Evolutionary conservation across 2,797 vertebrate genomes (phyloP).

Genomic region (Chromobotia macracanthus): DNA sequence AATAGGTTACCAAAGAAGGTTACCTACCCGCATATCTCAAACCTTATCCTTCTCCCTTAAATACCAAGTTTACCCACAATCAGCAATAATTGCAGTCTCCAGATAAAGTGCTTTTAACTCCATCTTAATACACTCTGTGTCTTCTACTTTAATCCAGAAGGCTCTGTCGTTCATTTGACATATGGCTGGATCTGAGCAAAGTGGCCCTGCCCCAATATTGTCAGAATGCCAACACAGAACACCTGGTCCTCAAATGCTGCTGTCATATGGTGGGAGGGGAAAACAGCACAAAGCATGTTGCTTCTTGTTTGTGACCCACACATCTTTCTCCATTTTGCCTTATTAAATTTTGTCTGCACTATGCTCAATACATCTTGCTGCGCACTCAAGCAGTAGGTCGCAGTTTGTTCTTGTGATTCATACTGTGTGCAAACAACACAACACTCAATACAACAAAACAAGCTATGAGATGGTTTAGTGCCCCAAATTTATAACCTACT

Average conservation of each 20-base stretch:
- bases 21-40: neutral
- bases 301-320: slow-evolving; percentile 54
- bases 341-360: slow-evolving; percentile 66
- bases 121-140: neutral
- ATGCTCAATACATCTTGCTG: slow-evolving; percentile 17
- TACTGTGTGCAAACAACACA: slow-evolving; percentile 3
- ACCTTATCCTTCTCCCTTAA: neutral
- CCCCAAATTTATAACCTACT: neutral
- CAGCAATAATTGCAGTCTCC: slow-evolving; percentile 3
- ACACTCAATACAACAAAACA: neutral
- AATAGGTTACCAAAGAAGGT: too few relatives aligned
- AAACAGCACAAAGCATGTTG: slow-evolving; percentile 2
- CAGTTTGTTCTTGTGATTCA: slow-evolving; percentile 64
- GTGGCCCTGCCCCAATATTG: slow-evolving; percentile 31
- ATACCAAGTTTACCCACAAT: slow-evolving; percentile 4
- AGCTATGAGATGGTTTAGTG: neutral
- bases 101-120: neutral
- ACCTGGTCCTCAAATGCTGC: slow-evolving; percentile 43
- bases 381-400: slow-evolving; percentile 60
- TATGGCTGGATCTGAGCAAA: slow-evolving; percentile 28
- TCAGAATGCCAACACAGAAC: slow-evolving; percentile 42
- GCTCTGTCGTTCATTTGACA: slow-evolving; percentile 12
- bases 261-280: slow-evolving; percentile 4
- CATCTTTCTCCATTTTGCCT: slow-evolving; percentile 56
- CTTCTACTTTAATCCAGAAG: neutral